Conservation (phyloP, 2,888 invertebrate species). For the Syrista parreyssii region DNA sequence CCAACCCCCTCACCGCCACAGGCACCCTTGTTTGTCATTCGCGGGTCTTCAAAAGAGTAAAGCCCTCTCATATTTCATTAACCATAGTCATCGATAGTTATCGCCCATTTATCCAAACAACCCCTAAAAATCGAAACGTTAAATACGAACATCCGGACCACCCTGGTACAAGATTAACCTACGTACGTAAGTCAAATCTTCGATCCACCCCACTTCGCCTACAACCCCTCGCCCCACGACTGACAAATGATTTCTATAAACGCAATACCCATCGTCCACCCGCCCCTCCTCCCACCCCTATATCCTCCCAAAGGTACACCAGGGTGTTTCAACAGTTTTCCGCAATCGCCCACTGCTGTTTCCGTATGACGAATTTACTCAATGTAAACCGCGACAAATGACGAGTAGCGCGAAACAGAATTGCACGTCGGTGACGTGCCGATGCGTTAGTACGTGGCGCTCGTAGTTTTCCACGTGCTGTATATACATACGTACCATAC, state of each 20-base stretch:
- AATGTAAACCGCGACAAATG: background rate
- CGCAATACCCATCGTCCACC: background rate
- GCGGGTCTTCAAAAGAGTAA: background rate
- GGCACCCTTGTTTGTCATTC: constrained; percentile 22
- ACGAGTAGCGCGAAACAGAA: background rate
- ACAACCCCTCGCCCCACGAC: background rate
- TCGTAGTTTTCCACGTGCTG: background rate
- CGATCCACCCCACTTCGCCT: background rate
- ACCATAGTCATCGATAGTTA: background rate
- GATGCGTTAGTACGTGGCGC: background rate
- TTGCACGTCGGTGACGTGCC: background rate
- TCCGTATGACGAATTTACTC: background rate
- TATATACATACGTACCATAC: background rate
- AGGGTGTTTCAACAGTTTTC: background rate
- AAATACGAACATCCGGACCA: background rate
- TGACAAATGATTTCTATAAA: background rate
- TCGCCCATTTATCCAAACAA: background rate
- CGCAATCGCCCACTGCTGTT: background rate
- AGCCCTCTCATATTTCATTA: background rate
- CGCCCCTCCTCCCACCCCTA: background rate
- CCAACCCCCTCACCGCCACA: too few relatives aligned
- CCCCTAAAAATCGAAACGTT: background rate
- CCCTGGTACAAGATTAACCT: background rate
- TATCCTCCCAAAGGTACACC: background rate
- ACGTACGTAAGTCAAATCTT: background rate